Evolutionary conservation across 2,113 vertebrate species (phyloP), one percentile per base, ranked within the genome.

Genomic region (Protomyctophum bolini): DNA sequence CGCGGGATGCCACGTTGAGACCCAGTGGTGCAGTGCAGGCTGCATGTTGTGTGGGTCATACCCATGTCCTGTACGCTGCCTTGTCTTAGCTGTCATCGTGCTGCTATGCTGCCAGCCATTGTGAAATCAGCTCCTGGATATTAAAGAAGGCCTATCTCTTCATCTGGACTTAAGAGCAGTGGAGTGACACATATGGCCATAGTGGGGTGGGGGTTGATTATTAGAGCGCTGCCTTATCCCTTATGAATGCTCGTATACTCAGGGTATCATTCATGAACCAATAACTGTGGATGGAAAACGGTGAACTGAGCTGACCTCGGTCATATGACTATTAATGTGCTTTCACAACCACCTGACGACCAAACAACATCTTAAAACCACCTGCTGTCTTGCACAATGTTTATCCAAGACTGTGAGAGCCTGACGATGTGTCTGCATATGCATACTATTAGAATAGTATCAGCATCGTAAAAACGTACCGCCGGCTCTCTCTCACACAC

Each of bases 91-190:
- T 92, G 87, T 92, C 91, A 92, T 91, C 91, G 63, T 71, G 75
- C 85, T 65, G 81, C 72, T 77, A 81, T 77, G 80, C 83, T 90
- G 91, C 90, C 88, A 91, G 84, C 83, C 84, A 70, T 73, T 77
- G 83, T 86, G 84, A 88, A 87, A 82, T 78, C 77, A 87, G 83
- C 88, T 86, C 77, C 76, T 88, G 89, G 90, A 91, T 92, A 92
- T 92, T 92, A 91, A 91, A 90, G 83, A 61, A 58, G 87, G 82
- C 58, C 76, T 91, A 92, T 92, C 91, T 87, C 77, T 84, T 80
- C 81, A 92, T 92, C 91, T 90, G 15, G 83, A 76, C 77, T 86
- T 83, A 85, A 85, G 78, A 77, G 82, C 75, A 68, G 77, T 48
- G 66, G 88, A 88, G 72, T 85, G 88, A 81, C 79, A 88, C 79